These are phyloP conservation scores for Canis aureus DNA, from an alignment of 2,113 vertebrate genomes.

Conservation along the genomic window DNA sequence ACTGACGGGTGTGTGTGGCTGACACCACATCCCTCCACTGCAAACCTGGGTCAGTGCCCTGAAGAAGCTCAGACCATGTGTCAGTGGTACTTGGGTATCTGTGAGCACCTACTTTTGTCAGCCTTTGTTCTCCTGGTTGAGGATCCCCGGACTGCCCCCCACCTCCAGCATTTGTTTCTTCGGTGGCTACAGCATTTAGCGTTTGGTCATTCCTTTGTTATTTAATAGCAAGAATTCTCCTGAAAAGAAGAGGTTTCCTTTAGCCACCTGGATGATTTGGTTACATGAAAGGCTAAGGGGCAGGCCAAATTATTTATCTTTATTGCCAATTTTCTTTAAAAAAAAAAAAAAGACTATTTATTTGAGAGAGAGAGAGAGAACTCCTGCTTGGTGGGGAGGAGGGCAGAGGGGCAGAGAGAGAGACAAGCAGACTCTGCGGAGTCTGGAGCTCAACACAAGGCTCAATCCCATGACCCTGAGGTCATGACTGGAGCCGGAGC, in stretches of 20 bases:
- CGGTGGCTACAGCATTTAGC: not conserved
- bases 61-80: not conserved
- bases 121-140: not conserved
- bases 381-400: not conserved
- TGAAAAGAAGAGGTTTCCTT: slow-evolving; percentile 18
- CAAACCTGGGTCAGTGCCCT: not conserved
- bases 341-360: not conserved
- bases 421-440: not conserved
- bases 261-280: not conserved
- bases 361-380: not conserved
- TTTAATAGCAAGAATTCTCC: slow-evolving; percentile 4
- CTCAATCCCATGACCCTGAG: not conserved
- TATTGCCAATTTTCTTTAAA: not conserved
- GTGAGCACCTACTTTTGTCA: not conserved
- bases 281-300: slow-evolving; percentile 9
- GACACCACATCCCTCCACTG: too few species aligned
- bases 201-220: slow-evolving; percentile 58
- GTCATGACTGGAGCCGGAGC: not conserved
- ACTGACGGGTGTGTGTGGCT: not conserved
- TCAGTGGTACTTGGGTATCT: not conserved
- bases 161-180: not conserved
- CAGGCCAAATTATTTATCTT: slow-evolving; percentile 27
- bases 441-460: not conserved
- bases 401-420: not conserved
- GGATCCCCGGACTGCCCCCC: not conserved